Percentiles rank a stretch among this genome's conserved stretches.
Conservation (phyloP, 2,888 invertebrate species). For the Ennomos quercinarius region DNA sequence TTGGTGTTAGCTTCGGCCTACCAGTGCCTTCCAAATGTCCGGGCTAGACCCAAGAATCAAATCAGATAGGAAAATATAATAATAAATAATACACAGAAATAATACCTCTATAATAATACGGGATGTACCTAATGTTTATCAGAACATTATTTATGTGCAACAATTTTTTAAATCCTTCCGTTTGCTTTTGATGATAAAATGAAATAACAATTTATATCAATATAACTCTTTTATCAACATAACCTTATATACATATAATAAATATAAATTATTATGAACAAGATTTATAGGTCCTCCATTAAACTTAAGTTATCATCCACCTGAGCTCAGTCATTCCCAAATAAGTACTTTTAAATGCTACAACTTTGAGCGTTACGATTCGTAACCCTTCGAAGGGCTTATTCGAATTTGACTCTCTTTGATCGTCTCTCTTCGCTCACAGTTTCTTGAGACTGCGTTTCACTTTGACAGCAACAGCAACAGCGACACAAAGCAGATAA, state of each 20-base stretch:
- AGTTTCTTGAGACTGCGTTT: constrained; percentile 45
- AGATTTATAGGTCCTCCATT: constrained; percentile 5
- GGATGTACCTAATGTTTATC: too few species aligned
- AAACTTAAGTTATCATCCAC: constrained; percentile 11
- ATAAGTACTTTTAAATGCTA: constrained; percentile 29
- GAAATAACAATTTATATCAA: constrained; percentile 1
- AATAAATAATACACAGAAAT: too few species aligned
- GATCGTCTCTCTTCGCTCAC: constrained; percentile 59
- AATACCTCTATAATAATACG: too few species aligned
- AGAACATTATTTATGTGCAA: too few species aligned
- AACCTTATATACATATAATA: not conserved
- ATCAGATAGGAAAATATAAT: too few species aligned
- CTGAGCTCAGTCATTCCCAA: constrained; percentile 8
- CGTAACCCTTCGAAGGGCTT: constrained; percentile 28
- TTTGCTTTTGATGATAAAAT: not conserved
- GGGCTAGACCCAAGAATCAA: too few species aligned
- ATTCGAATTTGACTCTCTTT: constrained; percentile 79
- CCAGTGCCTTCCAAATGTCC: too few species aligned
- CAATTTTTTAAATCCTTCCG: too few species aligned
- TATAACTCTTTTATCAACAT: constrained; percentile 13
- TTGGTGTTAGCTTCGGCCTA: too few species aligned
- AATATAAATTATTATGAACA: constrained; percentile 7
- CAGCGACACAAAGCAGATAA: constrained; percentile 68
- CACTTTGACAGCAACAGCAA: constrained; percentile 66
- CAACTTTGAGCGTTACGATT: constrained; percentile 9